Evolutionary conservation across 2,113 vertebrate species (phyloP), one percentile per base, ranked within the genome.

Genomic region (Lathamus discolor): DNA sequence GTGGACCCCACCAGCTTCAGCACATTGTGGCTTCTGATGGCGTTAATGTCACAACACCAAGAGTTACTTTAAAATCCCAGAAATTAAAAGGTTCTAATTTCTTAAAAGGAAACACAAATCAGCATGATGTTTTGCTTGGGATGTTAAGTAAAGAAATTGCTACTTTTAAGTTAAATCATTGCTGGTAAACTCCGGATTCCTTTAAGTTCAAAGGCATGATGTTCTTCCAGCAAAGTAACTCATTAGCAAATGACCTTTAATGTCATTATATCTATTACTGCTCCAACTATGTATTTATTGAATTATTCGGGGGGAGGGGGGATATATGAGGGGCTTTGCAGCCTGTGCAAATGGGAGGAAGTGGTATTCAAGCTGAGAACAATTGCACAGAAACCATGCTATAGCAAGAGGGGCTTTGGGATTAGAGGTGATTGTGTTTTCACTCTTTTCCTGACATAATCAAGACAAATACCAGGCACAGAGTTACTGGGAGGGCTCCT

Each of bases 341-440:
- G 85, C 27, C 43, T 17, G 22, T 70, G 74, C 77, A 87, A 94
- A 93, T 94, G 78, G 69, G 62, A 5, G 95, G 97, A 97, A 92
- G 74, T 46, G 51, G 88, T 74, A 90, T 94, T 94, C 90, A 96
- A 70, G 70, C 78, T 6, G 74, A 89, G 93, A 97, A 94, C 92
- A 96, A 95, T 95, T 61, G 83, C 90, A 83, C 85, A 89, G 79
- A 79, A 91, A 46, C 73, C 52, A 73, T 49, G 10, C 62, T 35
- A 49, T 19, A 76, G 83, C 69, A 44, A 91, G 69, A 92, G 92
- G 90, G 92, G 90, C 92, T 96, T 90, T 91, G 95, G 93, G 95
- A 97, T 94, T 96, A 94, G 93, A 93, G 35, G 80, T 49, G 73
- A 96, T 94, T 96, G 95, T 96, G 83, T 62, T 86, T 86, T 94